Evolutionary conservation across 2,113 vertebrate species (phyloP).

Genomic region (Coptodon rendalli): DNA sequence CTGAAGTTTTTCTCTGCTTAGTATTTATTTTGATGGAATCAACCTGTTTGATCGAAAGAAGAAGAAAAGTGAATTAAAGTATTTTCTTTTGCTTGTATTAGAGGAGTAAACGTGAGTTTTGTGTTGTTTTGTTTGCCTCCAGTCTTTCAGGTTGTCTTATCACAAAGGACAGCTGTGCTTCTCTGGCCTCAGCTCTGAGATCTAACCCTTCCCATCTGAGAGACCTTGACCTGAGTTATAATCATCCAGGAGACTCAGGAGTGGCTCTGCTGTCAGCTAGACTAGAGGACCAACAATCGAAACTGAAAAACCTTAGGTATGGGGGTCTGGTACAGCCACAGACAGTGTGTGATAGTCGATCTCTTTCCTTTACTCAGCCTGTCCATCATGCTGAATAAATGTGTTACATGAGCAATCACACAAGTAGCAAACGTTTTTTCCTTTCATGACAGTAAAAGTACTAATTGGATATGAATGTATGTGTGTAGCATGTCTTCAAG

Average conservation of each 20-base stretch:
- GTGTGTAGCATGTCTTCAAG: background rate
- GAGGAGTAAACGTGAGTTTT: background rate
- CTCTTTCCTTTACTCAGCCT: background rate
- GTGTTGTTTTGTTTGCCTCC: background rate
- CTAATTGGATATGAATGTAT: background rate
- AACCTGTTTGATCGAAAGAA: background rate
- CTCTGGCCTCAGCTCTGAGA: background rate
- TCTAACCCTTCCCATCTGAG: background rate
- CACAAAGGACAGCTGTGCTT: background rate
- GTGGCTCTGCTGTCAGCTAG: background rate
- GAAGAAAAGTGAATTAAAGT: background rate
- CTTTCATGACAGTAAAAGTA: background rate
- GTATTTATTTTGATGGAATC: background rate
- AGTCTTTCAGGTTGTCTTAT: background rate
- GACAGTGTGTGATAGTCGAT: background rate
- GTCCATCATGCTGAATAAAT: background rate
- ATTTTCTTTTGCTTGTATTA: background rate
- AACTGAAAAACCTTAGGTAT: background rate
- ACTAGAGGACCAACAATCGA: background rate
- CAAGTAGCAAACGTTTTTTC: background rate
- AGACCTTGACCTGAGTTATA: background rate
- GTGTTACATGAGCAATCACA: background rate
- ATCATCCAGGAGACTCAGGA: background rate
- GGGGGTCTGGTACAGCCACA: background rate
- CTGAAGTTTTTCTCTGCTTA: background rate